Percentiles rank a stretch among this genome's conserved stretches.
These are phyloP conservation scores for Suncus etruscus DNA, from an alignment of 2,113 vertebrate species.

Conservation along the genomic window DNA sequence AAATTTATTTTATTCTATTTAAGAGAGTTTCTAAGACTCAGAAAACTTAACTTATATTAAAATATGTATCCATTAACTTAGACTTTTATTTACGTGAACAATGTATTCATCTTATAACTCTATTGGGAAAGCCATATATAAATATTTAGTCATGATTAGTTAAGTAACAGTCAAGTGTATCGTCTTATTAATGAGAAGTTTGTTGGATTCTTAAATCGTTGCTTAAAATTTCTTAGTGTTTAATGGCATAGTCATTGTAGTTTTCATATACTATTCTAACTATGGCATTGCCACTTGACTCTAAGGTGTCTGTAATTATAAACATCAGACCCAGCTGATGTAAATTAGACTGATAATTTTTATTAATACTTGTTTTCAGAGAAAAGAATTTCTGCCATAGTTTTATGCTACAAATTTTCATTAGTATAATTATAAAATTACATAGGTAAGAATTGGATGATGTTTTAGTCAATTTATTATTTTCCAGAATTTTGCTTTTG, in stretches of 20 bases:
- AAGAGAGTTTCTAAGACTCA: neutral
- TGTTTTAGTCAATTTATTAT: neutral
- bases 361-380: neutral
- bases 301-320: neutral
- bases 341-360: neutral
- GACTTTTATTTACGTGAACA: neutral
- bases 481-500: neutral
- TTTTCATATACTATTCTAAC: neutral
- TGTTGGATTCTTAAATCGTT: neutral
- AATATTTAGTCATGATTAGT: slow-evolving; percentile 3
- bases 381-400: neutral
- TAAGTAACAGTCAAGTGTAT: neutral
- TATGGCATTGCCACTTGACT: neutral
- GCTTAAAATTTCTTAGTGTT: neutral
- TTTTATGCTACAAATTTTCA: neutral
- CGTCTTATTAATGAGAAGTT: slow-evolving; percentile 24
- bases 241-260: neutral
- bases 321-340: neutral
- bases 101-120: neutral
- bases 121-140: neutral
- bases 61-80: neutral
- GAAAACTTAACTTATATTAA: neutral
- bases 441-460: neutral
- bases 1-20: neutral
- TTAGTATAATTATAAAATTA: neutral